Percentiles rank a stretch among this genome's conserved stretches.
Evolutionary conservation across 2,113 vertebrate genomes (phyloP).

Genomic region (Neotoma lepida): DNA sequence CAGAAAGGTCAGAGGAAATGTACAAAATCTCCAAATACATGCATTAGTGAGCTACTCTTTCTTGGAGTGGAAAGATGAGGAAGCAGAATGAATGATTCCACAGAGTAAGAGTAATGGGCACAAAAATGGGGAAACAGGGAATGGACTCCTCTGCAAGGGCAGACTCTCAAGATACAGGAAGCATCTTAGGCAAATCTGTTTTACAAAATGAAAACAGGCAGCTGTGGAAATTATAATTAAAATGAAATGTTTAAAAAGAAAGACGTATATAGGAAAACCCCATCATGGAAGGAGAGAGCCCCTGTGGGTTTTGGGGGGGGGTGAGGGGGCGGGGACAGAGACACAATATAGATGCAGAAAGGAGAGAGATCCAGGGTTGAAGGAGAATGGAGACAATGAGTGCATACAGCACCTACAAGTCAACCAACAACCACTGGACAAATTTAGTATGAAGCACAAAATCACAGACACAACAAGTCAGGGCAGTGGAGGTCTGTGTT

Average conservation of each 20-base stretch:
- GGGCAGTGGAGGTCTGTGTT: not conserved
- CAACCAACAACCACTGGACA: not conserved
- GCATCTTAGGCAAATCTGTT: not conserved
- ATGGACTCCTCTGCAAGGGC: not conserved
- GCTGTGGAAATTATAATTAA: constrained; percentile 36
- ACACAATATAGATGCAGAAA: not conserved
- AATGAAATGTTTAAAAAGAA: constrained; percentile 47
- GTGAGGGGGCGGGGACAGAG: not conserved
- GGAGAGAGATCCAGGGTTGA: not conserved
- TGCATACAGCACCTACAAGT: not conserved
- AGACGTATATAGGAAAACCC: not conserved
- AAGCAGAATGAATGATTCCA: not conserved
- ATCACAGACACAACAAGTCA: not conserved
- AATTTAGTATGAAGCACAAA: constrained; percentile 34
- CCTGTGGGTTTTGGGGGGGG: not conserved
- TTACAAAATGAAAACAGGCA: not conserved
- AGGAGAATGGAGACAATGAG: not conserved
- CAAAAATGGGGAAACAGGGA: not conserved
- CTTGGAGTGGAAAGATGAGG: not conserved
- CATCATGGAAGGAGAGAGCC: not conserved
- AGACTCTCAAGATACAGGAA: not conserved
- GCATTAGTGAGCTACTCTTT: not conserved
- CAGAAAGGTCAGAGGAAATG: constrained; percentile 29
- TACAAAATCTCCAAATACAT: not conserved
- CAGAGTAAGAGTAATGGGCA: not conserved